These are phyloP conservation scores for Drosophila sp. DNA, from an alignment of 1,140 invertebrate species.

Conservation along the genomic window DNA sequence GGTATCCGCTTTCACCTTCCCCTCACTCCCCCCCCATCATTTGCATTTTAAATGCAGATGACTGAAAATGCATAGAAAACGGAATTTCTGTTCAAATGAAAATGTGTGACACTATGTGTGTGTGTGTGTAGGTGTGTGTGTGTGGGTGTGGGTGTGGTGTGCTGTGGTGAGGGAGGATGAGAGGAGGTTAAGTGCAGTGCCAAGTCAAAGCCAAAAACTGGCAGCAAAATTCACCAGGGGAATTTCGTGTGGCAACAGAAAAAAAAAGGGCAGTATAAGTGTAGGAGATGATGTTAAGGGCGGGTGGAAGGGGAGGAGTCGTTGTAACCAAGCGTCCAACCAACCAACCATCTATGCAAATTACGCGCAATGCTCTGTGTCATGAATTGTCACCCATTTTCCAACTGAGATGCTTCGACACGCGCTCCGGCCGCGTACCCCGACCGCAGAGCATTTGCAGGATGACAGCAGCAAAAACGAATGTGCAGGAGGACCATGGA, in stretches of 20 bases:
- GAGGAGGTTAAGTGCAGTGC: conserved; percentile 36
- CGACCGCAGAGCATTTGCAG: conserved; percentile 4
- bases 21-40: conserved; percentile 26
- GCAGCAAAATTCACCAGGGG: conserved; percentile 55
- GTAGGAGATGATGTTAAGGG: not conserved
- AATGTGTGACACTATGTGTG: conserved; percentile 16
- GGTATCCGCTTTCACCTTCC: not conserved
- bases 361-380: conserved; percentile 72
- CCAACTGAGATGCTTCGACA: conserved; percentile 78
- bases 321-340: conserved; percentile 34
- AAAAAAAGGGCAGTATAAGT: conserved; percentile 27
- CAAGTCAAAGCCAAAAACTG: conserved; percentile 52
- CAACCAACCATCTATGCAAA: conserved; percentile 71
- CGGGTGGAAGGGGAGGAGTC: conserved; percentile 7
- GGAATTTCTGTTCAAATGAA: conserved; percentile 46
- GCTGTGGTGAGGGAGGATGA: not conserved
- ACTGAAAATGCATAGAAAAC: conserved; percentile 61
- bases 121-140: conserved; percentile 5
- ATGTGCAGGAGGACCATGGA: conserved; percentile 22
- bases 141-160: not conserved
- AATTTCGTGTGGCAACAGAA: conserved; percentile 47
- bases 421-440: conserved; percentile 37
- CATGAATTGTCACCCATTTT: conserved; percentile 81
- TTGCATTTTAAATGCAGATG: conserved; percentile 71
- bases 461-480: conserved; percentile 35